phyloP scores from a whole-genome alignment of 2,888 invertebrate species.

The Pasiphila rectangulata region DNA sequence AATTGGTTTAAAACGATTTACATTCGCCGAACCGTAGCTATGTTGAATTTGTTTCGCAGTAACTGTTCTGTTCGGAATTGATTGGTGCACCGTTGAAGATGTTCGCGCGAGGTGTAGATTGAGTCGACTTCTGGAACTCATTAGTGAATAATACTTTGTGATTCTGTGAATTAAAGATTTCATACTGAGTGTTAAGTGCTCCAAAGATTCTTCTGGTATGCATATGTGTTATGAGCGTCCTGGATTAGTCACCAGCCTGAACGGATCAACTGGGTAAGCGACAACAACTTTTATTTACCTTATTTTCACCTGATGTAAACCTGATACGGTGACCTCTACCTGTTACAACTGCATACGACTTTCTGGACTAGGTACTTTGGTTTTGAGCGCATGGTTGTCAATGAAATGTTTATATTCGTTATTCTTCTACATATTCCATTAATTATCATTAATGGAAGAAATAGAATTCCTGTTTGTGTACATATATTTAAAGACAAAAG shows the following conservation, averaged over 20 bases:
- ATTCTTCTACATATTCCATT: too few relatives aligned
- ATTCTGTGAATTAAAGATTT: constrained; percentile 31
- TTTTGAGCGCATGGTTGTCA: too few relatives aligned
- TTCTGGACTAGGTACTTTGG: too few relatives aligned
- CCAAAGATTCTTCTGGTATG: constrained; percentile 65
- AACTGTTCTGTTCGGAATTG: constrained; percentile 35
- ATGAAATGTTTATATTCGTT: too few relatives aligned
- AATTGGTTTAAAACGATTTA: constrained; percentile 33
- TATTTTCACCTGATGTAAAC: background rate
- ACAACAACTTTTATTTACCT: constrained; percentile 8
- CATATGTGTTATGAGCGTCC: constrained; percentile 78
- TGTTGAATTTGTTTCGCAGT: constrained; percentile 50
- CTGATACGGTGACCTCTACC: too few relatives aligned
- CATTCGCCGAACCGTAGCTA: constrained; percentile 42
- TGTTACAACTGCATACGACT: too few relatives aligned
- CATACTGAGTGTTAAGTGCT: constrained; percentile 48
- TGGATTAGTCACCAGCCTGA: constrained; percentile 70
- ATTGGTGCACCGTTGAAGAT: constrained; percentile 56
- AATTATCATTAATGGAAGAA: too few relatives aligned
- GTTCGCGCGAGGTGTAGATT: constrained; percentile 74
- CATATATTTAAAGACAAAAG: too few relatives aligned
- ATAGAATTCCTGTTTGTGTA: too few relatives aligned
- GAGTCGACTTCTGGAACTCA: constrained; percentile 38
- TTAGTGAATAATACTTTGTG: constrained; percentile 37
- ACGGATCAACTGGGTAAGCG: constrained; percentile 72